Percentiles rank a stretch among this genome's conserved stretches.
Conservation (phyloP, 2,113 vertebrate genomes). For the Rissa tridactyla region DNA sequence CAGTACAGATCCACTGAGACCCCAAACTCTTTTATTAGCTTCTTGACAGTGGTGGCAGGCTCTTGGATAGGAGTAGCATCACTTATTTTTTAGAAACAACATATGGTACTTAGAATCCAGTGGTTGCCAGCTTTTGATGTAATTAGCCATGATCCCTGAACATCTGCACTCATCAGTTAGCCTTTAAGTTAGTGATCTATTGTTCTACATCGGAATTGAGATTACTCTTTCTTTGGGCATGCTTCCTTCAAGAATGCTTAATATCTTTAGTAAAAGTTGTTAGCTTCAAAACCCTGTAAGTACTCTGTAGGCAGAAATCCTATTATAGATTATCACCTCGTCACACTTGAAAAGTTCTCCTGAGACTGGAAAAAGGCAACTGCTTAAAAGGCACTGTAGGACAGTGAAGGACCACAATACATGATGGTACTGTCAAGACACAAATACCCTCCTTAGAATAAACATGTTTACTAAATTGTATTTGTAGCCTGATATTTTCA, state of each 20-base stretch:
- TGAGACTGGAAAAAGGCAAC: background rate
- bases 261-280: constrained; percentile 41
- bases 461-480: background rate
- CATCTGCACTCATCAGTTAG: constrained; percentile 53
- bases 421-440: constrained; percentile 4
- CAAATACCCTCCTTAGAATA: background rate
- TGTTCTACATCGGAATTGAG: constrained; percentile 12
- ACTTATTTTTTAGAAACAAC: constrained; percentile 57
- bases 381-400: constrained; percentile 19
- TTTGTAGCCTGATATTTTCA: background rate
- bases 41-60: constrained; percentile 31
- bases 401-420: constrained; percentile 16
- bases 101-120: constrained; percentile 60
- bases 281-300: constrained; percentile 37
- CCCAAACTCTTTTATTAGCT: background rate
- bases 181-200: constrained; percentile 54
- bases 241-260: constrained; percentile 31
- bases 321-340: constrained; percentile 52
- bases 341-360: constrained; percentile 38
- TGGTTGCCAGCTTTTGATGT: constrained; percentile 62
- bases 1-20: background rate
- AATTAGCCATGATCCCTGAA: constrained; percentile 62
- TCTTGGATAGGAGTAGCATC: constrained; percentile 27
- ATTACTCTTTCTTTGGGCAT: constrained; percentile 15
- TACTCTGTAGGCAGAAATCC: constrained; percentile 42